A percentile compares a stretch with the other conserved stretches of the same genome.
phyloP scores from a whole-genome alignment of 2,113 vertebrate species.

The Oenanthe melanoleuca region DNA sequence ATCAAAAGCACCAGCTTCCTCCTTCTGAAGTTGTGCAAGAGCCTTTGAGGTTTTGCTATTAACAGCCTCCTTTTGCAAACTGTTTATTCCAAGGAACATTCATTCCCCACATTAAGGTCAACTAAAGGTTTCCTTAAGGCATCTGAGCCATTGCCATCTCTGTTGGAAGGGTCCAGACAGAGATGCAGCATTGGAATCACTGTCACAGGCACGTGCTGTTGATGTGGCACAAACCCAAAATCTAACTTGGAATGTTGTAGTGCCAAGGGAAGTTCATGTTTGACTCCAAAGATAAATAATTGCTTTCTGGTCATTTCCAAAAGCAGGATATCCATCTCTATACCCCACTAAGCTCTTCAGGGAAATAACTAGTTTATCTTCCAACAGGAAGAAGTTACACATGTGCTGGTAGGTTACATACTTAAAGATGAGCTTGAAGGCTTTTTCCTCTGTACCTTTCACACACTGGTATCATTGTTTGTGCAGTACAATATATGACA shows the following conservation, averaged over 20 bases:
- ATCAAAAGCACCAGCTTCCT: constrained; percentile 26
- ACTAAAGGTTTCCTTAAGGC: not conserved
- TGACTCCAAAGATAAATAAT: not conserved
- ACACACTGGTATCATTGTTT: fast-evolving
- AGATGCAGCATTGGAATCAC: fast-evolving
- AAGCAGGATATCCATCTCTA: not conserved
- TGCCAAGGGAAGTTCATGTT: not conserved
- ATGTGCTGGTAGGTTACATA: not conserved
- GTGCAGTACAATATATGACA: not conserved
- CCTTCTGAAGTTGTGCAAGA: constrained; percentile 27
- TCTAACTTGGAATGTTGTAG: not conserved
- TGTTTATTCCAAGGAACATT: constrained; percentile 13
- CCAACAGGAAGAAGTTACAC: not conserved
- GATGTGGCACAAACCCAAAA: not conserved
- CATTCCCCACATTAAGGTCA: not conserved
- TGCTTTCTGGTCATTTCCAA: not conserved
- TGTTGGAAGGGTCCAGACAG: not conserved
- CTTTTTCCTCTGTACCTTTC: not conserved
- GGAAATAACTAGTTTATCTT: not conserved
- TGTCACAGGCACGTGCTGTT: not conserved
- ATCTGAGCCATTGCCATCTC: not conserved
- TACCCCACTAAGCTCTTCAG: not conserved
- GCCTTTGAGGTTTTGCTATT: not conserved
- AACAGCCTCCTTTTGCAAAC: constrained; percentile 22
- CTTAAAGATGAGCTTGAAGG: not conserved